phyloP scores from a whole-genome alignment of 2,888 invertebrate species.

The Dynastes tityus region DNA sequence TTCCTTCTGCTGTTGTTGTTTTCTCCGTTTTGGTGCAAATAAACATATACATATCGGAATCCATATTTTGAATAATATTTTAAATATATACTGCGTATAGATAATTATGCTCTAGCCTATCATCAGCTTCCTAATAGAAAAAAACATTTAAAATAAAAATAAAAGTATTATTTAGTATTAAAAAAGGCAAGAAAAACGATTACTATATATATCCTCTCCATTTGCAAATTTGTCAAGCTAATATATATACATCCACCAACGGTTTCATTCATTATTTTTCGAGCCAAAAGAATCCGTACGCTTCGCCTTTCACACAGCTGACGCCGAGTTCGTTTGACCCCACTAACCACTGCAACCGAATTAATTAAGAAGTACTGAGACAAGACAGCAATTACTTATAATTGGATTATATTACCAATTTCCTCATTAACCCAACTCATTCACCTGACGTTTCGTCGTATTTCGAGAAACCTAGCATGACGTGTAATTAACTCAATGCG shows the following conservation, averaged over 20 bases:
- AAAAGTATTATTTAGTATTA: too few relatives aligned
- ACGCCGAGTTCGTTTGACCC: background rate
- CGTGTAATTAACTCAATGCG: background rate
- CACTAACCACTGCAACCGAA: background rate
- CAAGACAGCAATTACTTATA: conserved; percentile 6
- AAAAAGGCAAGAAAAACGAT: too few relatives aligned
- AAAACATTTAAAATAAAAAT: too few relatives aligned
- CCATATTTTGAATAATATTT: too few relatives aligned
- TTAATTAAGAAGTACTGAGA: conserved; percentile 1
- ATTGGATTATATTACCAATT: conserved; percentile 39
- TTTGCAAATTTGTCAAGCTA: too few relatives aligned
- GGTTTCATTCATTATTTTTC: conserved; percentile 10
- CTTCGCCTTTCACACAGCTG: background rate
- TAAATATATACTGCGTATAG: too few relatives aligned
- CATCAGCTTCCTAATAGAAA: too few relatives aligned
- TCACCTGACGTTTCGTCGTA: conserved; percentile 22
- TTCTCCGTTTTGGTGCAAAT: too few relatives aligned
- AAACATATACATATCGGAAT: too few relatives aligned
- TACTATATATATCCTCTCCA: too few relatives aligned
- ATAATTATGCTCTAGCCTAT: too few relatives aligned
- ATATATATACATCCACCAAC: background rate
- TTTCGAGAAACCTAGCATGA: background rate
- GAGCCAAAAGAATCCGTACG: conserved; percentile 1
- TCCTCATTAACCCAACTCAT: conserved; percentile 29
- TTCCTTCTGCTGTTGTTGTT: too few relatives aligned